A percentile compares a stretch with the other conserved stretches of the same genome.
phyloP scores from a whole-genome alignment of 2,888 invertebrate genomes.

The Muscina levida region DNA sequence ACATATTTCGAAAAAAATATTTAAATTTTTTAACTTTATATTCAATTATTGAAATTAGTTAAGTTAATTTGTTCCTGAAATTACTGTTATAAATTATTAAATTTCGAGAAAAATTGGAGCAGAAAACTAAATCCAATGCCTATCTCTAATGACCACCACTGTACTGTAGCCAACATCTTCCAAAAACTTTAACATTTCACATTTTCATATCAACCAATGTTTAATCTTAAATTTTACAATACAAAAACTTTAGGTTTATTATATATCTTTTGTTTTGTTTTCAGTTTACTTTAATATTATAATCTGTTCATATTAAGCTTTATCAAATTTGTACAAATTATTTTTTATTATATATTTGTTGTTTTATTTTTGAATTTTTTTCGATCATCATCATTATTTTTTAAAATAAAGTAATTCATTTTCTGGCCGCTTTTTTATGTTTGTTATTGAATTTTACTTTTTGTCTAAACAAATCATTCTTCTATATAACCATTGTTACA shows the following conservation, averaged over 20 bases:
- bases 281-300: slow-evolving; percentile 22
- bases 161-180: too few species aligned
- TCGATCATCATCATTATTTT: slow-evolving; percentile 21
- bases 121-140: too few species aligned
- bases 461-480: slow-evolving; percentile 13
- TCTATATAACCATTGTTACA: slow-evolving; percentile 5
- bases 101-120: too few species aligned
- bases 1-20: too few species aligned
- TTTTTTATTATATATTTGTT: slow-evolving; percentile 38
- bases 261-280: slow-evolving; percentile 41
- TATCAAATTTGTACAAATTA: slow-evolving; percentile 61
- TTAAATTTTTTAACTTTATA: too few species aligned
- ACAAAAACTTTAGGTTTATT: slow-evolving; percentile 44
- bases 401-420: slow-evolving; percentile 64
- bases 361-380: slow-evolving; percentile 19
- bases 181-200: too few species aligned
- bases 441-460: too few species aligned
- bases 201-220: neutral
- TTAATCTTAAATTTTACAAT: slow-evolving; percentile 50
- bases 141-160: too few species aligned
- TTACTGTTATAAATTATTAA: too few species aligned
- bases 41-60: too few species aligned
- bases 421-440: slow-evolving; percentile 59
- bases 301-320: neutral
- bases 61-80: too few species aligned